Evolutionary conservation across 2,888 invertebrate genomes (phyloP), one percentile per base, ranked within the genome.

Genomic region (Uropetala carovei): DNA sequence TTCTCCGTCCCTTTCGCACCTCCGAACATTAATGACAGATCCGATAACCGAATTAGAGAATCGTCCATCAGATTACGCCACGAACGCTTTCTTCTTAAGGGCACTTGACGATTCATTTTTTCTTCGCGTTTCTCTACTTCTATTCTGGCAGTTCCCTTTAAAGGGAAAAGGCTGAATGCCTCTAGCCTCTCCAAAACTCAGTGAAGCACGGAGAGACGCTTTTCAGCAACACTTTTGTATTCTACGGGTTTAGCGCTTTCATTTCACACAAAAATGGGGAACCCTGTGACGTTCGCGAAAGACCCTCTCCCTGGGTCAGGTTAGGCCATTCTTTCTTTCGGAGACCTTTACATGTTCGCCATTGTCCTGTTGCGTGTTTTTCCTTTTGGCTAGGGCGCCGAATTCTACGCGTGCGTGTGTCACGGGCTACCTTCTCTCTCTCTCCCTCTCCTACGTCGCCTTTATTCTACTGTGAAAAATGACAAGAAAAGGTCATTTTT

Each of bases 301-400:
- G 4, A n/a, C 64, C 64, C n/a, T 43, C 83, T 13, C 56, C 18
- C n/a, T 2, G 56, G 30, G 56, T 83, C 83, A 83, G 83, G 83
- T 83, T 83, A 43, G n/a, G 83, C 18, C 82, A 14, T 18, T 30
- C 10, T 43, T 16, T 82, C 82, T 82, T 43, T 56, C 56, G 7
- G 83, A 75, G 83, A 13, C 83, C 57, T 83, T 83, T 56, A 57
- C 57, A n/a, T 18, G 11, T 43, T 83, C 13, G 16, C 83, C 83
- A 83, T 83, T 83, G 83, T 83, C 57, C 7, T 2, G 83, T 83
- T 83, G 83, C 83, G 83, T 83, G 83, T 83, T 83, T 83, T 83
- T 57, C n/a, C 83, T 30, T 11, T 16, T 83, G 83, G 83, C 56
- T 10, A 16, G 82, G 82, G 22, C 30, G 82, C 82, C 16, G 82